These are phyloP conservation scores for Harmothoe impar DNA, from an alignment of 2,888 invertebrate species.

Conservation along the genomic window DNA sequence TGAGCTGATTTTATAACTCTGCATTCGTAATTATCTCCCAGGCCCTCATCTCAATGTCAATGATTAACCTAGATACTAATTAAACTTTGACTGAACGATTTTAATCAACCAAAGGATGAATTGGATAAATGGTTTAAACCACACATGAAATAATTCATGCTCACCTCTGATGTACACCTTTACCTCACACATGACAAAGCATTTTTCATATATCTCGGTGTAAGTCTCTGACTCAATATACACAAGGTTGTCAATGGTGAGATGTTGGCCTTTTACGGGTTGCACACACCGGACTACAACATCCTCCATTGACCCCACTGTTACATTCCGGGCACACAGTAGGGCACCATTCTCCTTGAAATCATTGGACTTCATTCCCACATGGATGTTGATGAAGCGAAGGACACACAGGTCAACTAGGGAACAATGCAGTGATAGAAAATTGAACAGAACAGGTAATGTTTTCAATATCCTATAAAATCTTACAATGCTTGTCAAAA, in stretches of 20 bases:
- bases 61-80: too few relatives aligned
- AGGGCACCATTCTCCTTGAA: background rate
- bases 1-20: too few relatives aligned
- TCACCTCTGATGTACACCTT: conserved; percentile 11
- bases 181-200: conserved; percentile 51
- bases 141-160: too few relatives aligned
- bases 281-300: conserved; percentile 14
- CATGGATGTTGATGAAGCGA: conserved; percentile 44
- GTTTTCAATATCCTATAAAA: too few relatives aligned
- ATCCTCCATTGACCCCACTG: conserved; percentile 43
- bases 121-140: too few relatives aligned
- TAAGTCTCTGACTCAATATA: conserved; percentile 55
- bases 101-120: too few relatives aligned
- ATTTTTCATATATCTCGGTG: conserved; percentile 47
- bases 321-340: conserved; percentile 41
- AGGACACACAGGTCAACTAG: conserved; percentile 59
- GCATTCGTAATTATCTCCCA: too few relatives aligned
- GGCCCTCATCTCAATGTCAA: too few relatives aligned
- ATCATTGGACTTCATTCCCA: conserved; percentile 18
- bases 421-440: background rate
- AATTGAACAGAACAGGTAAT: too few relatives aligned
- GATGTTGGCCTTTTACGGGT: conserved; percentile 36
- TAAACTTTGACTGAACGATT: too few relatives aligned
- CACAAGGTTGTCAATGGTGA: conserved; percentile 50
- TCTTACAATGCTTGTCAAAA: too few relatives aligned